These are phyloP conservation scores for Sinocyclocheilus anophthalmus DNA, from an alignment of 2,113 vertebrate genomes.

Conservation along the genomic window DNA sequence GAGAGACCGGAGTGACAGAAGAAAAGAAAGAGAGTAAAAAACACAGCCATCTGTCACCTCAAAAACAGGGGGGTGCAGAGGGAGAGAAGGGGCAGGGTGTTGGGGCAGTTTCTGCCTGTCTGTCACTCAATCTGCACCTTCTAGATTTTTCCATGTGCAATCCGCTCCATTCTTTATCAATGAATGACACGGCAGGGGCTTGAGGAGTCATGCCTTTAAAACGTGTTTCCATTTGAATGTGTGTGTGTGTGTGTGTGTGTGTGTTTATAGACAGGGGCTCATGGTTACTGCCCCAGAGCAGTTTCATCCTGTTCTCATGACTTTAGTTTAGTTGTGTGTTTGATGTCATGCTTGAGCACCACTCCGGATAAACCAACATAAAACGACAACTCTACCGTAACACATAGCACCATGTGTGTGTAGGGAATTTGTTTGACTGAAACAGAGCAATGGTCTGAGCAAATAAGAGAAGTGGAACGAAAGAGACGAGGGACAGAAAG, in stretches of 20 bases:
- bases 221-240: conserved; percentile 29
- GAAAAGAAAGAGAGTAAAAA: conserved; percentile 12
- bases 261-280: conserved; percentile 4
- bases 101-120: background rate
- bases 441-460: background rate
- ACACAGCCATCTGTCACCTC: conserved; percentile 47
- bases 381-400: background rate
- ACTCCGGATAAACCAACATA: conserved; percentile 45
- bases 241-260: background rate
- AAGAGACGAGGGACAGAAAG: conserved; percentile 29
- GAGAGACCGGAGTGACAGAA: background rate
- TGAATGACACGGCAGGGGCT: conserved; percentile 27
- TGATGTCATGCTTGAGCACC: conserved; percentile 64
- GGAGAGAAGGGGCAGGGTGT: background rate
- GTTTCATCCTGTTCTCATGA: conserved; percentile 60
- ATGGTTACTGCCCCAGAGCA: conserved; percentile 36
- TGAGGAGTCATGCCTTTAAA: conserved; percentile 34
- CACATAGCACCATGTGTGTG: conserved; percentile 18
- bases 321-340: conserved; percentile 62
- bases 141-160: conserved; percentile 39
- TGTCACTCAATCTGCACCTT: conserved; percentile 32
- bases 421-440: background rate
- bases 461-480: conserved; percentile 22
- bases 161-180: conserved; percentile 42
- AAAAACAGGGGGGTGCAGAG: background rate